Evolutionary conservation across 1,140 invertebrate species (phyloP), one percentile per base, ranked within the genome.

Genomic region (Dryas iulia): DNA sequence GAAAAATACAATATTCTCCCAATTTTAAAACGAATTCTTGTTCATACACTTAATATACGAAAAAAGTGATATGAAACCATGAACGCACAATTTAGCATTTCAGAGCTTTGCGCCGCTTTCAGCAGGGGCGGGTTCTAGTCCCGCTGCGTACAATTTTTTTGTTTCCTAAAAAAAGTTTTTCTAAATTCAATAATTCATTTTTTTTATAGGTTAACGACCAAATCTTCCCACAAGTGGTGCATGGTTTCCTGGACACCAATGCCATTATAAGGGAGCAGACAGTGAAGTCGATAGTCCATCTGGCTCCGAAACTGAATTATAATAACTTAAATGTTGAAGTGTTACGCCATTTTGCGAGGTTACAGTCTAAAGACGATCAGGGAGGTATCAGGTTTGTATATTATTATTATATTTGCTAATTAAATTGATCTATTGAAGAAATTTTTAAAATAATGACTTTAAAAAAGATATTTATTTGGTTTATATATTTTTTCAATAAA

Each of bases 311-410:
- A 92, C 94, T 99, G 58, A 99, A 98, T 93, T 98, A 98, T 81
- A 98, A 99, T 82, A 99, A 99, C 94, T 91, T 99, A 12, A 99
- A 99, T 93, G 97, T 98, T 14, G 98, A 99, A 92, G 95, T 99
- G 5, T 92, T 99, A 79, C 96, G 97, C 74, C 97, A 99, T 90
- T 99, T 99, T 93, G 98, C 98, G 0, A 93, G 98, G 71, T 92
- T 99, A 26, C 98, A 99, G 91, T 95, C 97, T 6, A 98, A 97
- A 91, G 98, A 99, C 91, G 97, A 99, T 78, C 96, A 98, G 82
- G 97, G 95, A 18, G 95, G 95, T 14, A 96, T 96, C 73, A 87
- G 91, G 91, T 92, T 66, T 47, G 39, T 47, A 18, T 47, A 14
- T 47, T 47, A 18, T 47, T 47, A 8, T 47, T 4, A 47, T 6